Percentiles rank a stretch among this genome's conserved stretches.
Conservation (phyloP, 2,113 vertebrate species). For the Ceuthmochares aereus region DNA sequence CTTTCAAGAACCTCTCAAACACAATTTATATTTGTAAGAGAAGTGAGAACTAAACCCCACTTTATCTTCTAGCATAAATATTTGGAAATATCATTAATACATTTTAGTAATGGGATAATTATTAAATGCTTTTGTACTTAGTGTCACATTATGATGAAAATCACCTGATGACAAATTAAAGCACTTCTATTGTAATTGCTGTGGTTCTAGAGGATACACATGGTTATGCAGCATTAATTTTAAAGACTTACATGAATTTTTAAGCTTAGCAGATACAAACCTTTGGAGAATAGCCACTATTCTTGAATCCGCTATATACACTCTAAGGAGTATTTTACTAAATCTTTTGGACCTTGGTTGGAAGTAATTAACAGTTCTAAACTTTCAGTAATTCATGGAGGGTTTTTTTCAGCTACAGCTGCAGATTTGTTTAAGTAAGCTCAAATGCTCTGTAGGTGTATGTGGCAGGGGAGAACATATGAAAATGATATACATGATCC, state of each 20-base stretch:
- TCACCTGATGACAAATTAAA: slow-evolving; percentile 59
- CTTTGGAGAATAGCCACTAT: slow-evolving; percentile 61
- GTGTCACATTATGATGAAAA: slow-evolving; percentile 51
- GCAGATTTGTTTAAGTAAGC: slow-evolving; percentile 47
- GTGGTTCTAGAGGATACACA: slow-evolving; percentile 49
- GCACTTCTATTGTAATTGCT: slow-evolving; percentile 54
- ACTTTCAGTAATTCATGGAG: slow-evolving; percentile 46
- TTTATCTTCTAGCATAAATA: slow-evolving; percentile 8
- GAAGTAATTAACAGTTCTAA: slow-evolving; percentile 60
- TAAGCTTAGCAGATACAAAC: slow-evolving; percentile 65
- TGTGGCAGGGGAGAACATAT: neutral
- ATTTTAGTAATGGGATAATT: slow-evolving; percentile 45
- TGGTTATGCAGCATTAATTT: slow-evolving; percentile 58
- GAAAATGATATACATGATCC: neutral
- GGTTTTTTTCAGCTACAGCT: neutral
- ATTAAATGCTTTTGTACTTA: slow-evolving; percentile 63
- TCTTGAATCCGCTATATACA: slow-evolving; percentile 27
- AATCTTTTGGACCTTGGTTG: slow-evolving; percentile 53
- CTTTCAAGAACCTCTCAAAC: slow-evolving; percentile 41
- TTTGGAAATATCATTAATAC: slow-evolving; percentile 47
- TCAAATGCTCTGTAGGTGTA: neutral
- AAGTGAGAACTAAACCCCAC: slow-evolving; percentile 32
- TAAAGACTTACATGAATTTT: slow-evolving; percentile 63
- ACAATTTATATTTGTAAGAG: neutral
- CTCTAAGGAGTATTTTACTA: slow-evolving; percentile 54